Conservation (phyloP, 1,140 invertebrate genomes). For the Cylas formicarius region DNA sequence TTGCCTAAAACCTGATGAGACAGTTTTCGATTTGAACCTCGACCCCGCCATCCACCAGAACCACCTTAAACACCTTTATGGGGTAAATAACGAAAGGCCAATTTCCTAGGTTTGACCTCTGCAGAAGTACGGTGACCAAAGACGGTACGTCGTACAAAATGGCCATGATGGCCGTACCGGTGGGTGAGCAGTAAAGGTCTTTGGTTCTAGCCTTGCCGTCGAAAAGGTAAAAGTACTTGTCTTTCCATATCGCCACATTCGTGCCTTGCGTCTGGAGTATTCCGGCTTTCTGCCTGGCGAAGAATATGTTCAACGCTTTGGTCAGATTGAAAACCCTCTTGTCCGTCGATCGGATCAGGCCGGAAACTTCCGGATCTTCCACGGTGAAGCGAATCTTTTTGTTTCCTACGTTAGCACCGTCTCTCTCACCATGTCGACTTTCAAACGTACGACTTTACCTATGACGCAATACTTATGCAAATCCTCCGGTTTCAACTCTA, state of each 20-base stretch:
- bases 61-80: constrained; percentile 39
- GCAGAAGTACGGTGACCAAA: constrained; percentile 45
- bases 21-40: not conserved
- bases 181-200: constrained; percentile 29
- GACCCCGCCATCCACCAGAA: constrained; percentile 17
- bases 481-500: constrained; percentile 27
- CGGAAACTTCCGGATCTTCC: constrained; percentile 33
- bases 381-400: constrained; percentile 33
- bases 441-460: constrained; percentile 5
- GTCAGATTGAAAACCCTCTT: constrained; percentile 47
- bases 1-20: constrained; percentile 13
- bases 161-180: constrained; percentile 44
- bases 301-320: constrained; percentile 48
- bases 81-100: constrained; percentile 45
- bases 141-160: constrained; percentile 45
- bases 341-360: constrained; percentile 38
- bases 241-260: constrained; percentile 48
- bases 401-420: constrained; percentile 19
- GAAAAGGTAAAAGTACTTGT: constrained; percentile 49
- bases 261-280: constrained; percentile 45
- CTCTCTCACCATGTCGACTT: too few relatives aligned
- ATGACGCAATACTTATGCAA: constrained; percentile 29
- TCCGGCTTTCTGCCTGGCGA: constrained; percentile 44
- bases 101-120: constrained; percentile 45
- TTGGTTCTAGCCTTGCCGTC: constrained; percentile 45